Base-by-base conservation (phyloP, 2,113 vertebrate genomes). In the Sinocyclocheilus rhinocerous region DNA sequence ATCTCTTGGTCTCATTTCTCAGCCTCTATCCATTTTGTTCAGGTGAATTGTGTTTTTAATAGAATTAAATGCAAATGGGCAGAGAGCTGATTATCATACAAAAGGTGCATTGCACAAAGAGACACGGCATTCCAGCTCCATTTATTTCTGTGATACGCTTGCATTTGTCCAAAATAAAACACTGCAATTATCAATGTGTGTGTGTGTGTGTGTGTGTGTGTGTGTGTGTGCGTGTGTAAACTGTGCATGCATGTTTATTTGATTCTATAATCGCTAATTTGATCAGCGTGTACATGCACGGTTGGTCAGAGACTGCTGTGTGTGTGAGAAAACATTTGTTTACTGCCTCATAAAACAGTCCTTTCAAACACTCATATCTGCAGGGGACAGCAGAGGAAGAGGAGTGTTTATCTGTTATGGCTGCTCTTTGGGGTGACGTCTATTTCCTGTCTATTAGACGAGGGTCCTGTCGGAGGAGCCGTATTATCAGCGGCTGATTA, bases 51-150 rank as follows among this genome's bases (percentile, higher is more conserved):
- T 76, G 92, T 93, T 94, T 90, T 89, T 77, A 92, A 94, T 89
- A 92, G 91, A 94, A 94, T 93, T 93, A 94, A 93, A 96, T 95
- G 95, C 93, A 94, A 95, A 95, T 95, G 92, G 93, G 89, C 89
- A 85, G 69, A n/a, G 88, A 90, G 89, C 92, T 93, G 92, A 95
- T 95, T 95, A 95, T 91, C 94, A 95, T 95, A 95, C 94, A 95
- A 95, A 81, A 94, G 89, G 91, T 88, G 91, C 88, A 85, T 89
- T 86, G 92, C 92, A 92, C 89, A 81, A 87, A 90, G 93, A 92
- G 88, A 84, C 61, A 75, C 90, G 88, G 86, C 89, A 88, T 85
- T 84, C 86, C 85, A 69, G 76, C 81, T 90, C 93, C 90, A 94
- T 92, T 94, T 93, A 93, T 94, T 94, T 93, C 92, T 94, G 94